These are phyloP conservation scores for Drosophila mimetica DNA, from an alignment of 2,888 invertebrate species.

Conservation along the genomic window DNA sequence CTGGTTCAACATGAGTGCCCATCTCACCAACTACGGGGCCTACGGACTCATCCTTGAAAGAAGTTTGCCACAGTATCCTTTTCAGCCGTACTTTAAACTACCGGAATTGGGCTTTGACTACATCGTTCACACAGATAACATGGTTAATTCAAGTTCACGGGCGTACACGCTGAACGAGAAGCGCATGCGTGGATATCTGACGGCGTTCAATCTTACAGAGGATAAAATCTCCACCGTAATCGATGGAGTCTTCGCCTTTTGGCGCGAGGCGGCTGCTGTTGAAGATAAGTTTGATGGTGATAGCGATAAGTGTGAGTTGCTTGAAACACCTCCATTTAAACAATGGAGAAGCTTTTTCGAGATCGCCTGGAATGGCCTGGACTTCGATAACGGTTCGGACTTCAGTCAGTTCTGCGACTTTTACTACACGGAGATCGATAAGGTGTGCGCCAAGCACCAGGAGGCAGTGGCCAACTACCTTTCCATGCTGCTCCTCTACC, in stretches of 20 bases:
- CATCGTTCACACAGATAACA: slow-evolving; percentile 78
- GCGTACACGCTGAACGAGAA: slow-evolving; percentile 74
- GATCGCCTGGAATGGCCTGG: slow-evolving; percentile 74
- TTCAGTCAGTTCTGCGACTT: slow-evolving; percentile 58
- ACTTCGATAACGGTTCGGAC: slow-evolving; percentile 30
- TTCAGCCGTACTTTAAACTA: slow-evolving; percentile 72
- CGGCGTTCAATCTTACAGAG: slow-evolving; percentile 64
- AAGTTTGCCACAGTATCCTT: slow-evolving; percentile 68
- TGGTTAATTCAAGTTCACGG: slow-evolving; percentile 69
- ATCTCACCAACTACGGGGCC: slow-evolving; percentile 76
- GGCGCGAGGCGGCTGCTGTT: slow-evolving; percentile 62
- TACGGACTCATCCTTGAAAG: slow-evolving; percentile 68
- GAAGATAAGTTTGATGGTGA: slow-evolving; percentile 63
- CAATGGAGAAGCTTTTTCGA: slow-evolving; percentile 73
- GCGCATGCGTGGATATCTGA: slow-evolving; percentile 75
- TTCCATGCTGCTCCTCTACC: slow-evolving; percentile 76
- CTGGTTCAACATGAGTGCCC: slow-evolving; percentile 83
- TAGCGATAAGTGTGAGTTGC: slow-evolving; percentile 35
- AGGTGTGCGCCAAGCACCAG: slow-evolving; percentile 61
- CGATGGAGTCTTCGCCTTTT: slow-evolving; percentile 71
- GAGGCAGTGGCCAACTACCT: slow-evolving; percentile 81
- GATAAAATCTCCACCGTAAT: slow-evolving; percentile 58
- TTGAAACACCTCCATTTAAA: slow-evolving; percentile 10
- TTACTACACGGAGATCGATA: slow-evolving; percentile 70
- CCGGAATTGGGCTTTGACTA: slow-evolving; percentile 81